Percentiles rank a stretch among this genome's conserved stretches.
phyloP scores from a whole-genome alignment of 2,113 vertebrate species.

The Speoplatyrhinus poulsoni region DNA sequence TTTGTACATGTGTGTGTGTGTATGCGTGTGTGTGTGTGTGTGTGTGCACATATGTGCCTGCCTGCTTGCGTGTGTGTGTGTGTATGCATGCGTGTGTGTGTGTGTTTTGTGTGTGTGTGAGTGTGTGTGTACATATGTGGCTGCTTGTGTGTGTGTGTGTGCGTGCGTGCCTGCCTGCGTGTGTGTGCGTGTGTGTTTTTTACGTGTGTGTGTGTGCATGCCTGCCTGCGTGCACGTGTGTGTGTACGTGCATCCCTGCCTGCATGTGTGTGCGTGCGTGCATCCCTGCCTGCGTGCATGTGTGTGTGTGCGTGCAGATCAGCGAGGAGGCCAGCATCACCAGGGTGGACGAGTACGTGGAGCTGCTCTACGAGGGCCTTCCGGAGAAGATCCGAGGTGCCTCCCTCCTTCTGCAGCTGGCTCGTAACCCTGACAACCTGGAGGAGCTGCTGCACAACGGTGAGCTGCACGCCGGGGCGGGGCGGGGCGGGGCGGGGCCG shows the following conservation, averaged over 20 bases:
- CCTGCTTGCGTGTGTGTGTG: too few species aligned
- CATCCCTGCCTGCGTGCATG: constrained; percentile 9
- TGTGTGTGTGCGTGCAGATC: constrained; percentile 71
- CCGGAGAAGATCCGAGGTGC: constrained; percentile 91
- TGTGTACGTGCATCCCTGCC: too few species aligned
- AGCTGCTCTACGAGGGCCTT: constrained; percentile 93
- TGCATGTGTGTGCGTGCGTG: too few species aligned
- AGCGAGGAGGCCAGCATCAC: constrained; percentile 93
- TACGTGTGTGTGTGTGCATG: constrained; percentile 16
- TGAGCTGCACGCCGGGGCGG: constrained; percentile 42
- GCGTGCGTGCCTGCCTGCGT: too few species aligned
- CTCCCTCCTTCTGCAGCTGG: constrained; percentile 91
- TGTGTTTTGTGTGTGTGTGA: background rate
- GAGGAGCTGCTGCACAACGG: constrained; percentile 93
- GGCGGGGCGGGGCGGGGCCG: too few species aligned
- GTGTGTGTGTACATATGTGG: constrained; percentile 1
- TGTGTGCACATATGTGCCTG: constrained; percentile 6
- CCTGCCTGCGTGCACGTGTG: too few species aligned
- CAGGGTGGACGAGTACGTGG: constrained; percentile 91
- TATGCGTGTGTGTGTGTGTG: constrained; percentile 13
- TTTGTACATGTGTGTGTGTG: background rate
- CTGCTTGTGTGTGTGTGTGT: background rate
- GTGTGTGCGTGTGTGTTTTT: background rate
- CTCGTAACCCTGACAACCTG: constrained; percentile 94
- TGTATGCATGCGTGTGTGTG: background rate